Evolutionary conservation across 2,113 vertebrate species (phyloP).

Genomic region (Sisor rabdophorus): DNA sequence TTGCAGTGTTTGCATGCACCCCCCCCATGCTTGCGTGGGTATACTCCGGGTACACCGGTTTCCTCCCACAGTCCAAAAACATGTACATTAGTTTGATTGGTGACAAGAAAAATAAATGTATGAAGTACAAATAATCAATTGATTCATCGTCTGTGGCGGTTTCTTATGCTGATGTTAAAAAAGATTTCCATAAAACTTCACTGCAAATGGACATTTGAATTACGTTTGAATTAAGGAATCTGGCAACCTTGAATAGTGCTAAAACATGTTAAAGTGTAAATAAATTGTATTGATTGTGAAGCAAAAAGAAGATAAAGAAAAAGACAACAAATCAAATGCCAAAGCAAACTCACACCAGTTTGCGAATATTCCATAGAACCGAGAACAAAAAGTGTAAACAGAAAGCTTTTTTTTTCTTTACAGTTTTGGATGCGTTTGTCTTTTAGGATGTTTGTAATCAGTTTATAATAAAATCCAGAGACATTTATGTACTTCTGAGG

Average conservation of each 20-base stretch:
- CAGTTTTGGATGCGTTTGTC: background rate
- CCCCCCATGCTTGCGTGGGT: no score
- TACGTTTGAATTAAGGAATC: background rate
- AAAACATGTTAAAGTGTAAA: no score
- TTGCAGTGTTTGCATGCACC: no score
- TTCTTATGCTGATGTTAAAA: background rate
- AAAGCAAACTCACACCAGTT: background rate
- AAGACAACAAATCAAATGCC: background rate
- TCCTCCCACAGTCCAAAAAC: no score
- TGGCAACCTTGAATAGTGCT: background rate
- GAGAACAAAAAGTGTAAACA: background rate
- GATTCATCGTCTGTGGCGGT: no score
- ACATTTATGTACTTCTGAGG: background rate
- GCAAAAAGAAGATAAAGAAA: background rate
- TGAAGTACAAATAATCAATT: no score
- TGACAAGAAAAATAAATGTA: no score
- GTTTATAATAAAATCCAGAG: background rate
- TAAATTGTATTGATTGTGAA: background rate
- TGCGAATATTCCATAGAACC: background rate
- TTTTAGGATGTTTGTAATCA: background rate
- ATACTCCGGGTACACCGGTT: no score
- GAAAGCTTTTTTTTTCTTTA: background rate
- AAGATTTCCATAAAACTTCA: background rate
- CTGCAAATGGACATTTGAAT: background rate
- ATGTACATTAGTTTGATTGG: no score